Evolutionary conservation across 2,113 vertebrate species (phyloP), one percentile per base, ranked within the genome.

Genomic region (Columba livia): DNA sequence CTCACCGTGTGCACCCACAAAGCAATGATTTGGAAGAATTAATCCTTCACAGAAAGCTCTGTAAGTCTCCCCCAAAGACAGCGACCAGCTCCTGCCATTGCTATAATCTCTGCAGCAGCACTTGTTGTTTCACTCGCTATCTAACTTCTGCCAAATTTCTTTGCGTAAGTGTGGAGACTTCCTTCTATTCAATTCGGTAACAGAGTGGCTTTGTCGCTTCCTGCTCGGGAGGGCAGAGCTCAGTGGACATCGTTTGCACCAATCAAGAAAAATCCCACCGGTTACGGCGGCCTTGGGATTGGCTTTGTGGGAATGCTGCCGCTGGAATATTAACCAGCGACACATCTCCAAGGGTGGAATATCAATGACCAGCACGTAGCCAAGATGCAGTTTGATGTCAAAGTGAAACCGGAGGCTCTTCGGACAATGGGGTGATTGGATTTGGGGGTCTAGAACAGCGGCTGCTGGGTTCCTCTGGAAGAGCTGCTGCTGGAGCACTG

Each of bases 111-210:
- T 69, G 92, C 92, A 82, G 92, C 71, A 90, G 89, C 94, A 92
- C 96, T 96, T 93, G 95, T 89, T 95, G 96, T 84, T 93, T 84
- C 89, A 82, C 97, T 92, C 72, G 4, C 97, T 79, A 90, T 91
- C 91, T 95, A 62, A 73, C 87, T 88, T 74, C 97, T 98, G 98
- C 98, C 98, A 98, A 96, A 92, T 97, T 95, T 97, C 97, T 98
- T 92, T 98, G 97, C 97, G 97, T 97, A 97, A 98, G 97, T 92
- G 98, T 85, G 97, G 96, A 97, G 94, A 98, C 97, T 98, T 98
- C 98, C 98, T 98, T 97, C 98, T 98, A 98, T 98, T 98, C 97
- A 98, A 98, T 98, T 98, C 96, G 77, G 86, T 26, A 58, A 58
- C 96, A 96, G 98, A 89, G 90, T 84, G 70, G 97, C 97, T 98